Evolutionary conservation across 1,140 invertebrate species (phyloP), one percentile per base, ranked within the genome.

Genomic region (Macrocentrus cingulum): DNA sequence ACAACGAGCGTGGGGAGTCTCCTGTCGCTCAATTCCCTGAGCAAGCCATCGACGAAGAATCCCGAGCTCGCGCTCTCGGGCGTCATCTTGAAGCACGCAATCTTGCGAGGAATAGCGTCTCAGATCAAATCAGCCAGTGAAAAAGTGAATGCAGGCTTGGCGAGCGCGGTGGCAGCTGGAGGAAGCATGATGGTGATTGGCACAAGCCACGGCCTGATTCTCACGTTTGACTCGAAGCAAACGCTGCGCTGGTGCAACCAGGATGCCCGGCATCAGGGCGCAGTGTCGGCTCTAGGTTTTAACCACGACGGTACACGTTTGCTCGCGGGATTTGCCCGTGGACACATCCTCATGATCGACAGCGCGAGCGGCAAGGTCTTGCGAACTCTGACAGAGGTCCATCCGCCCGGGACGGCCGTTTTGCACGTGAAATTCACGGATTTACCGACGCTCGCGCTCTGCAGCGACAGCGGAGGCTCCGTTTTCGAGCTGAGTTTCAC

Each of bases 401-500:
- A 95, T 67, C 91, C 92, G 2, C 90, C 90, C 11, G 89, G 90
- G 61, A 92, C 91, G 59, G 92, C 93, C 23, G 90, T 94, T 5
- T 79, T 97, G 42, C 89, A 93, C 74, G 82, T 97, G 46, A 81
- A 92, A 87, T 91, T 90, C 69, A 89, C 89, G 74, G 89, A 91
- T 79, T 85, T 83, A 59, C 83, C 85, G 23, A 87, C 86, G 3
- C 72, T 93, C 46, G 92, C 91, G 4, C 77, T 98, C 11, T 92
- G 93, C 45, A 90, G 92, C 16, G 96, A 99, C 75, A 97, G 92
- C 57, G 95, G 95, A 11, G 97, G 97, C 1, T 97, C 94, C n/a
- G 95, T 99, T 2, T 99, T 97, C 85, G 90, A 98, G 66, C 81
- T 99, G 9, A 91, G 87, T 67, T 95, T 98, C 67, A 94, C 92